Percentiles rank a stretch among this genome's conserved stretches.
Conservation (phyloP, 2,797 vertebrate genomes). For the Kryptolebias ocellatus region DNA sequence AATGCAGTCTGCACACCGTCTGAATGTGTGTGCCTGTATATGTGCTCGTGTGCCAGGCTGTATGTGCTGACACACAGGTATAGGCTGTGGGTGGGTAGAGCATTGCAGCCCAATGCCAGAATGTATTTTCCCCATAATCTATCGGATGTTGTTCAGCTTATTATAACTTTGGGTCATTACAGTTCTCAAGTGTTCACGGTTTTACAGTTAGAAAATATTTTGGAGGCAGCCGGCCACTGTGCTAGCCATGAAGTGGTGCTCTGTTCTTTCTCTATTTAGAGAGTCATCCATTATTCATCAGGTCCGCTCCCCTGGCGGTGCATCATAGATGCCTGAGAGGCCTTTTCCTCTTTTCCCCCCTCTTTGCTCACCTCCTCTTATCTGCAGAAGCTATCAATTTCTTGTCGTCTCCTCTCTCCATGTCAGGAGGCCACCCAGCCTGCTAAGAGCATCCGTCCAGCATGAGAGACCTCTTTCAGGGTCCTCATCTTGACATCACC, state of each 20-base stretch:
- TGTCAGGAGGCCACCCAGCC: slow-evolving; percentile 1
- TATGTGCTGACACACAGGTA: background rate
- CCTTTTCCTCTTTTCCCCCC: slow-evolving; percentile 40
- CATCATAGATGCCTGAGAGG: slow-evolving; percentile 73
- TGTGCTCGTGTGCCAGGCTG: background rate
- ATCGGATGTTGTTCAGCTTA: background rate
- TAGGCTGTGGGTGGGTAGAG: slow-evolving; percentile 7
- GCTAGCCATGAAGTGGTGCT: slow-evolving; percentile 44
- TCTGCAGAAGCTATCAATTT: slow-evolving; percentile 48
- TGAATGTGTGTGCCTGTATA: background rate
- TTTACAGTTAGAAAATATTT: slow-evolving; percentile 22
- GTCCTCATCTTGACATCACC: slow-evolving; percentile 8
- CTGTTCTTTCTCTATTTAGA: slow-evolving; percentile 77
- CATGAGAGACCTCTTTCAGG: slow-evolving; percentile 11
- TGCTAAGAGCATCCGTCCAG: background rate
- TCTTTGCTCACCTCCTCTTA: slow-evolving; percentile 31
- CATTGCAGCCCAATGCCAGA: background rate
- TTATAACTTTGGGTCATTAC: background rate
- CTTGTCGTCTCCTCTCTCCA: slow-evolving; percentile 11
- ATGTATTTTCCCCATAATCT: background rate
- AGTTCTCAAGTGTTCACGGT: background rate
- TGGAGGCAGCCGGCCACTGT: slow-evolving; percentile 24
- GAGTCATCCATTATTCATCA: slow-evolving; percentile 83
- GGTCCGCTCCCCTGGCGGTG: slow-evolving; percentile 52
- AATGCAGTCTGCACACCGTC: slow-evolving; percentile 27